phyloP scores from a whole-genome alignment of 2,888 invertebrate species.

The Xestoiulus laeticollis region DNA sequence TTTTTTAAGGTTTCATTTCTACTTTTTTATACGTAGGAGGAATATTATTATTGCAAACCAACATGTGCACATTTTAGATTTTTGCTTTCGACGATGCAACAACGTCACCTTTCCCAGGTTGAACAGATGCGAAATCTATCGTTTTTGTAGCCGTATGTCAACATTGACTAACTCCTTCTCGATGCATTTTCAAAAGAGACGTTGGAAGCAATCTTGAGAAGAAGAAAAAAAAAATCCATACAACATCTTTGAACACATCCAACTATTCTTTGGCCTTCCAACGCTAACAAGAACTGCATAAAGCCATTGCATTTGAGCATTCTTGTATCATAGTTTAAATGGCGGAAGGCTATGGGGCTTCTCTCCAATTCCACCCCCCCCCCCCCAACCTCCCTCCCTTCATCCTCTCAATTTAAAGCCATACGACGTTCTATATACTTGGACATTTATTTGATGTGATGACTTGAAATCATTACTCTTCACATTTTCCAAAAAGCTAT shows the following conservation, averaged over 20 bases:
- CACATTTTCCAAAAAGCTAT: constrained; percentile 24
- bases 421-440: constrained; percentile 12
- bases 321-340: constrained; percentile 11
- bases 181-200: neutral
- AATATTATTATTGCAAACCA: neutral
- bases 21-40: neutral
- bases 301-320: constrained; percentile 29
- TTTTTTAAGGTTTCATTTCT: neutral
- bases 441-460: constrained; percentile 43
- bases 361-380: neutral
- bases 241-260: neutral
- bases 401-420: neutral
- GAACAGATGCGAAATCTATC: neutral
- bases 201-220: neutral
- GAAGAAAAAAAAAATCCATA: constrained; percentile 1
- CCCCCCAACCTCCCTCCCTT: neutral
- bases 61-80: neutral
- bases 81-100: neutral
- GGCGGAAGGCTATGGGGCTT: neutral
- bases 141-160: neutral
- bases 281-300: neutral
- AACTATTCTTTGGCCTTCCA: neutral
- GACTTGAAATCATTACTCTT: constrained; percentile 40
- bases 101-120: constrained; percentile 4
- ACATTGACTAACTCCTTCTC: constrained; percentile 27